Conservation (phyloP, 2,797 vertebrate species). For the Schizopygopsis pylzovi region DNA sequence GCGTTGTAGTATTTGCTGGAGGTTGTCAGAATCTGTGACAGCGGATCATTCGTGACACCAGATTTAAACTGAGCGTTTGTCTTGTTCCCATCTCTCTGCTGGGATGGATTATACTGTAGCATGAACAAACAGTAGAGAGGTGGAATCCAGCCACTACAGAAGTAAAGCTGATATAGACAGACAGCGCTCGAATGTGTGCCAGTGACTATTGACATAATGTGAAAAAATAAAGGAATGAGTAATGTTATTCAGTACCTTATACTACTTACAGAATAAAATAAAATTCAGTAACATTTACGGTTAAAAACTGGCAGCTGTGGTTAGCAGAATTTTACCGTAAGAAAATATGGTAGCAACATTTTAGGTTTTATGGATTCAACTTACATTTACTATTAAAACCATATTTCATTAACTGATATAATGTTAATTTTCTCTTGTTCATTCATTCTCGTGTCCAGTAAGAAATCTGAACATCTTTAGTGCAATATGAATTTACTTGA, state of each 20-base stretch:
- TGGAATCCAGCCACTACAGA: neutral
- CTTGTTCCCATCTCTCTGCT: neutral
- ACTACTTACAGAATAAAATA: neutral
- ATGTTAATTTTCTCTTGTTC: neutral
- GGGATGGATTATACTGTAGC: neutral
- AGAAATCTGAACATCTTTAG: neutral
- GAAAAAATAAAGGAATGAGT: constrained; percentile 2
- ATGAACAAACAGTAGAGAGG: neutral
- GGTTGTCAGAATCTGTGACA: neutral
- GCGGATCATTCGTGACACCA: neutral
- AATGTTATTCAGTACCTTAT: neutral
- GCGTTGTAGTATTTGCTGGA: neutral
- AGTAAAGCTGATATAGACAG: constrained; percentile 14
- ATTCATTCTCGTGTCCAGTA: neutral
- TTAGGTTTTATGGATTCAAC: neutral
- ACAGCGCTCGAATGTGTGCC: constrained; percentile 6
- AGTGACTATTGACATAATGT: neutral
- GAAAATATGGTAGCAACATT: neutral
- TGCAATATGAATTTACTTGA: neutral
- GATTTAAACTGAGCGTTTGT: neutral
- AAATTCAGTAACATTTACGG: neutral
- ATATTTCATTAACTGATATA: no score
- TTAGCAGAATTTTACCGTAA: neutral
- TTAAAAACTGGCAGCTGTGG: neutral
- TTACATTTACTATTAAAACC: no score